A percentile compares a stretch with the other conserved stretches of the same genome.
Conservation (phyloP, 2,113 vertebrate genomes). For the human (Homo sapiens) region DNA sequence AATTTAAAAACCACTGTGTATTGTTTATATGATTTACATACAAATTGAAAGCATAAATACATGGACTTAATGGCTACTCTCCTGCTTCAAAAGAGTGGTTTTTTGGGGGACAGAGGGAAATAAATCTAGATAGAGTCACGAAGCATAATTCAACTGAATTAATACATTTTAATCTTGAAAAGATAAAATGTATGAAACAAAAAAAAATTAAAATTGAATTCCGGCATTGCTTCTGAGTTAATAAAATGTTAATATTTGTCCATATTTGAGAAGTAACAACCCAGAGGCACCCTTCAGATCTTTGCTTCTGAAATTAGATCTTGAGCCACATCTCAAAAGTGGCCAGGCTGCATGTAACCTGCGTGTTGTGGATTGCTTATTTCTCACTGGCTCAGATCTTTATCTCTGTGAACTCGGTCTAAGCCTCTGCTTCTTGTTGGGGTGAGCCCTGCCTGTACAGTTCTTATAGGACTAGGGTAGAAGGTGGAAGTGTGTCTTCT, state of each 20-base stretch:
- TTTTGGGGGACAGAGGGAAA: not conserved
- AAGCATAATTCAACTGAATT: not conserved
- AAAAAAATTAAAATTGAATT: not conserved
- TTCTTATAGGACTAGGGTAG: not conserved
- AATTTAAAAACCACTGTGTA: not conserved
- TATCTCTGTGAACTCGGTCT: not conserved
- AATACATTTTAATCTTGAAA: not conserved
- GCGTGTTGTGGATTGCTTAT: not conserved
- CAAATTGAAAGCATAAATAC: not conserved
- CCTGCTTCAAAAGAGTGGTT: not conserved
- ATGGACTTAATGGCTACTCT: not conserved
- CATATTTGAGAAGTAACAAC: not conserved
- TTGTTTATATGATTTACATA: not conserved
- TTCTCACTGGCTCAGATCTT: not conserved
- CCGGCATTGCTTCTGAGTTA: not conserved
- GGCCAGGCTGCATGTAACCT: not conserved
- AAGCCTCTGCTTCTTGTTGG: not conserved
- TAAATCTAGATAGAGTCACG: not conserved
- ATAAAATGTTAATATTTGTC: conserved; percentile 11
- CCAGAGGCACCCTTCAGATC: not conserved
- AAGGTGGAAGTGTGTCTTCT: not conserved
- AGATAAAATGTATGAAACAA: not conserved
- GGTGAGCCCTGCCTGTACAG: not conserved
- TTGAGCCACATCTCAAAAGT: not conserved
- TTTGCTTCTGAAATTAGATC: not conserved